Evolutionary conservation across 1,140 invertebrate species (phyloP).

Genomic region (Atta colombica): DNA sequence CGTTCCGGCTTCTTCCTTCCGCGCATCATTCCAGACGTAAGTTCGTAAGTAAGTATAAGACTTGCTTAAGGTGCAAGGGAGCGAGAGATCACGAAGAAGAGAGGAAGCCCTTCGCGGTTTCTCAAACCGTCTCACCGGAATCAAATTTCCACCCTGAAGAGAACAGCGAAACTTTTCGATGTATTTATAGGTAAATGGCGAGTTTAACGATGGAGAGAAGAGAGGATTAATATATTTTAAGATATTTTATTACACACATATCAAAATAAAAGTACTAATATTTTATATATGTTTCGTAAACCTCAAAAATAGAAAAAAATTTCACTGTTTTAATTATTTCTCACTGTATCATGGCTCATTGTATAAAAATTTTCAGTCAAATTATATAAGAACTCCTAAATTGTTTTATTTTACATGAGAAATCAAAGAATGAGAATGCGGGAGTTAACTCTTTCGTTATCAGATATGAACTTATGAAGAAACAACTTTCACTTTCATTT

Average conservation of each 20-base stretch:
- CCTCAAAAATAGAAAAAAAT: neutral
- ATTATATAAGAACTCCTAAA: neutral
- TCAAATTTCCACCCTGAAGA: slow-evolving; percentile 79
- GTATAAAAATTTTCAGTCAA: neutral
- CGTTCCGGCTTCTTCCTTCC: slow-evolving; percentile 82
- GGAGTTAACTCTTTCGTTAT: neutral
- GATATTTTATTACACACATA: neutral
- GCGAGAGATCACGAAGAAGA: slow-evolving; percentile 71
- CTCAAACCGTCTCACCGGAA: slow-evolving; percentile 83
- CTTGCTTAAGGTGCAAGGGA: slow-evolving; percentile 72
- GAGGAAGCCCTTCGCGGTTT: slow-evolving; percentile 81
- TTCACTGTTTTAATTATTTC: neutral
- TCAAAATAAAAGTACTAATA: neutral
- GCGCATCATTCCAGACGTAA: slow-evolving; percentile 73
- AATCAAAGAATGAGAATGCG: neutral
- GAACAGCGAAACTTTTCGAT: slow-evolving; percentile 26
- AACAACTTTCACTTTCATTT: slow-evolving; percentile 13
- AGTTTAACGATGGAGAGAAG: slow-evolving; percentile 9
- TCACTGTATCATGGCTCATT: neutral
- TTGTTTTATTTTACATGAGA: slow-evolving; percentile 10
- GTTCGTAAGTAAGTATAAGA: slow-evolving; percentile 84
- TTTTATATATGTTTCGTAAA: neutral
- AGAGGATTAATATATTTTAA: slow-evolving; percentile 4
- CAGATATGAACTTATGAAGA: neutral
- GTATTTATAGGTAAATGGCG: slow-evolving; percentile 32